Base-by-base conservation (phyloP, 2,113 vertebrate species). In the Gobiocypris rarus region DNA sequence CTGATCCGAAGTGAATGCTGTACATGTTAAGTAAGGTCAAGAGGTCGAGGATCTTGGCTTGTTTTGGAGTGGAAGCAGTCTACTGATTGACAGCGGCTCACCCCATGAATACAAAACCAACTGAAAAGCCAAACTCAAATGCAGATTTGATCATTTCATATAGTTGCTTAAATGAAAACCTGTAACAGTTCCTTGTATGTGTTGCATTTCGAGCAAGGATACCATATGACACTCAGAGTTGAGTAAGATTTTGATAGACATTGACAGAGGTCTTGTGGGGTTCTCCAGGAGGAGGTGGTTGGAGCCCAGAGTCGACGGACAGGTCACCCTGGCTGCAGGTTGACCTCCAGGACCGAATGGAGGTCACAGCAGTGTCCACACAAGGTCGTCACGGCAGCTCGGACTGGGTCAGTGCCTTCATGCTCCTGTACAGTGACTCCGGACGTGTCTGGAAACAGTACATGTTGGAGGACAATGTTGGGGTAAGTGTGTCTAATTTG, bases 311-410 rank as follows among this genome's bases (percentile, higher is more conserved):
- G 92, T 92, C 95, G 85, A 96, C 95, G 2, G 95, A 95, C 0
- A 87, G 92, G 43, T 94, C 96, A 24, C 97, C 97, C 79, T 99
- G 98, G 97, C 94, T 99, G n/a, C 98, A 99, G 93, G 87, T 98
- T 86, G 98, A 99, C 89, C 94, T 99, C 80, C 94, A 95, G 63
- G 96, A 96, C 86, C 93, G 97, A 91, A 93, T 97, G 91, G 97
- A 99, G 93, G 91, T 99, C 71, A 97, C 96, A 0, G 96, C 95
- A 0, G 92, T 98, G 11, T 97, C 97, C 88, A 98, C 97, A 0
- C 98, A 99, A 91, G 98, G 98, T 52, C 91, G 97, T 22, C 93
- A 96, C 0, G 95, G 96, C 73, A 98, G 97, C 93, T 96, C 95
- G 58, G 97, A 99, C 93, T 99, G 97, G 97, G 96, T 98, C 87